A percentile compares a stretch with the other conserved stretches of the same genome.
These are phyloP conservation scores for Cinclus cinclus DNA, from an alignment of 2,113 vertebrate genomes.

Conservation along the genomic window DNA sequence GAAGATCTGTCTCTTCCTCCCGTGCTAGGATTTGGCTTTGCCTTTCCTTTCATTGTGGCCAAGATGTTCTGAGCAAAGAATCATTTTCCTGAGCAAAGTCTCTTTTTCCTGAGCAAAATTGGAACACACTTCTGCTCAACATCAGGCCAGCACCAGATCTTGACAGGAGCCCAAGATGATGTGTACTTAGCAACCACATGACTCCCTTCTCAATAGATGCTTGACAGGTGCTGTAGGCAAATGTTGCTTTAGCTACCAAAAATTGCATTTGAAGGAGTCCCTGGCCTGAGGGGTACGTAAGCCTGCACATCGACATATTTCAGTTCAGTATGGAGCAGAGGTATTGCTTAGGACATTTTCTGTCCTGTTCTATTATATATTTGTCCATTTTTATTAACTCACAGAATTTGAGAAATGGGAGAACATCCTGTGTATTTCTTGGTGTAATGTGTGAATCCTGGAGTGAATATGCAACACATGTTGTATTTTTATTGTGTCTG, in stretches of 20 bases:
- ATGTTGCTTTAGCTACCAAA: constrained; percentile 35
- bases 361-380: background rate
- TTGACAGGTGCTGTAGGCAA: constrained; percentile 59
- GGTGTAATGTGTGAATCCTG: background rate
- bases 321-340: background rate
- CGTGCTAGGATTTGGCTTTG: constrained; percentile 8
- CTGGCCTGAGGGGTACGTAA: background rate
- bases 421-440: background rate
- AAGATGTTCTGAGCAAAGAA: background rate
- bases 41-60: background rate
- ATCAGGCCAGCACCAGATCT: background rate
- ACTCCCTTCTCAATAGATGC: background rate
- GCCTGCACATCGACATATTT: background rate
- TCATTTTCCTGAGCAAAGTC: background rate
- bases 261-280: constrained; percentile 17
- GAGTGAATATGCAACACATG: too few relatives aligned
- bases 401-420: background rate
- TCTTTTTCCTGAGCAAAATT: background rate
- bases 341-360: constrained; percentile 5
- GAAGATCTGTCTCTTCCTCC: background rate
- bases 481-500: fast-evolving
- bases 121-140: background rate
- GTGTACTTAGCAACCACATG: background rate
- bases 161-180: background rate
- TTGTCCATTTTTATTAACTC: constrained; percentile 20